Conservation (phyloP, 2,113 vertebrate genomes). For the Dicerorhinus sumatrensis region DNA sequence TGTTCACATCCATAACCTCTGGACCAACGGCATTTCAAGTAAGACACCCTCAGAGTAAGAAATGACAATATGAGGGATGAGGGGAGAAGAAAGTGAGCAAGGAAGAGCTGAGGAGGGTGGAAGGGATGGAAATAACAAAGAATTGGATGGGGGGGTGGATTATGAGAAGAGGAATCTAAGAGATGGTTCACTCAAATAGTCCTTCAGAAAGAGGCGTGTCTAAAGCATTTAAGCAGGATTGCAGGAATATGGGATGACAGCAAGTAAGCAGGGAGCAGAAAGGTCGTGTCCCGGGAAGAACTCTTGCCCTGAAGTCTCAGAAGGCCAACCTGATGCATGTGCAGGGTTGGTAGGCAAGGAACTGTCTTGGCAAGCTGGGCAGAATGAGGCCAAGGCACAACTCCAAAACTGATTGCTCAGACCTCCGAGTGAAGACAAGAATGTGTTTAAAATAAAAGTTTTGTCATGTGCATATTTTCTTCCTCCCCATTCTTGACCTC, state of each 20-base stretch:
- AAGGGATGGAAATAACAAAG: accelerated
- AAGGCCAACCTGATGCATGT: accelerated
- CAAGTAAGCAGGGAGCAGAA: neutral
- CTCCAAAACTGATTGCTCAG: neutral
- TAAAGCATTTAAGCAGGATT: neutral
- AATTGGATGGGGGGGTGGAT: accelerated
- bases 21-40: neutral
- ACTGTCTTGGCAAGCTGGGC: neutral
- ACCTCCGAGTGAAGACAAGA: neutral
- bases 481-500: conserved; percentile 55
- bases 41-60: neutral
- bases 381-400: conserved; percentile 32
- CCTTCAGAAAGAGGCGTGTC: neutral
- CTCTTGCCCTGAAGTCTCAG: neutral
- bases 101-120: neutral
- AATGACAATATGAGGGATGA: accelerated
- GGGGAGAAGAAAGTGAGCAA: neutral
- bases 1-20: neutral
- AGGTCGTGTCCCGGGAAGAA: neutral
- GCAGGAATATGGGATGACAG: neutral
- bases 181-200: neutral
- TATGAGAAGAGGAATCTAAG: neutral
- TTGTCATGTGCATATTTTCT: conserved; percentile 47
- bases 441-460: conserved; percentile 42
- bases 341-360: neutral